Evolutionary conservation across 2,888 invertebrate genomes (phyloP).

Genomic region (Tipula unca): DNA sequence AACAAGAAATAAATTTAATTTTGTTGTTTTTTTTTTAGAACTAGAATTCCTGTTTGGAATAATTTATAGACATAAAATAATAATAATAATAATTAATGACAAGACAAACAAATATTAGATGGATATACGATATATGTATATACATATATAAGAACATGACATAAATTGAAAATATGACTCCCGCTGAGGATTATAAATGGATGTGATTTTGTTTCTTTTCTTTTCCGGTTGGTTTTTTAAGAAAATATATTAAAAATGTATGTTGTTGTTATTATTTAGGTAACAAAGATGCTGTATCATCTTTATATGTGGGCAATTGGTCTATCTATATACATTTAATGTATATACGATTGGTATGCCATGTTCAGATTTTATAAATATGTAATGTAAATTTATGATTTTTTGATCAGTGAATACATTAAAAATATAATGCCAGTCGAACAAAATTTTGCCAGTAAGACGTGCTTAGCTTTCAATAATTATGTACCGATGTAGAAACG

Average conservation of each 20-base stretch:
- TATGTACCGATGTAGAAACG: too few species aligned
- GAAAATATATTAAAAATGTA: not conserved
- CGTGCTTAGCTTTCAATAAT: too few species aligned
- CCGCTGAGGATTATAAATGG: not conserved
- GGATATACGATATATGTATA: not conserved
- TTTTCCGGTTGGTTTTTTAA: not conserved
- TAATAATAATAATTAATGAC: too few species aligned
- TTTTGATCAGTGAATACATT: too few species aligned
- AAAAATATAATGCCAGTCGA: too few species aligned
- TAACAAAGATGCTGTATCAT: not conserved
- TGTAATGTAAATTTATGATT: not conserved
- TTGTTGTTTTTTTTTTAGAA: not conserved
- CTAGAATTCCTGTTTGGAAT: not conserved
- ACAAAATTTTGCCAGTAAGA: too few species aligned
- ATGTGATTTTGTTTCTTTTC: not conserved
- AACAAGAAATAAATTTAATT: not conserved
- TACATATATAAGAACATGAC: not conserved
- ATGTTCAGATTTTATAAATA: not conserved
- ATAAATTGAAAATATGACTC: not conserved
- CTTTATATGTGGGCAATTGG: not conserved
- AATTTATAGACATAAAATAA: not conserved
- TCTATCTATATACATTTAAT: not conserved
- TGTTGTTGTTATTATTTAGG: not conserved
- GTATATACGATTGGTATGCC: not conserved
- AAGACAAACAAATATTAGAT: not conserved